Conservation (phyloP, 1,140 invertebrate genomes). For the Lepidurus apus region DNA sequence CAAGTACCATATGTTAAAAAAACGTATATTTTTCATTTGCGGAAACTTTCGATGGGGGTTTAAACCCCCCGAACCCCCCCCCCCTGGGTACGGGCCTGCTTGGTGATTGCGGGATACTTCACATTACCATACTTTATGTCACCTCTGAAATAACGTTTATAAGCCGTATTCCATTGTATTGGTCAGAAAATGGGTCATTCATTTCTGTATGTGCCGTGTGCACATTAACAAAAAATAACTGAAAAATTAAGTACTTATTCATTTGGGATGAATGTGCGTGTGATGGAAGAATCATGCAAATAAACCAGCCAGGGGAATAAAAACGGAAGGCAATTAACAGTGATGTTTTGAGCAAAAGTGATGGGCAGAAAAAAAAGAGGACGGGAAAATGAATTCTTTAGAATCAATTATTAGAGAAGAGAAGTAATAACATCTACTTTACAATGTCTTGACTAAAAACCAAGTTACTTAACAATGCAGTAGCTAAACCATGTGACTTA, state of each 20-base stretch:
- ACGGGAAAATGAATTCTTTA: background rate
- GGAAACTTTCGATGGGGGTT: no score
- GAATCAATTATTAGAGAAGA: background rate
- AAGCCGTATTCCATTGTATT: background rate
- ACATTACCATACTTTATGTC: background rate
- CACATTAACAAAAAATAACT: background rate
- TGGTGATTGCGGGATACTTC: no score
- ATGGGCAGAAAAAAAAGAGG: background rate
- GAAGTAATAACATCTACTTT: background rate
- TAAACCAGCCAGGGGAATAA: background rate
- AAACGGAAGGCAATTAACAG: background rate
- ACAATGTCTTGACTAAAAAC: slow-evolving; percentile 7
- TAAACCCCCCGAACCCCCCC: no score
- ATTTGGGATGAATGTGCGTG: slow-evolving; percentile 1
- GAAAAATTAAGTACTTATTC: background rate
- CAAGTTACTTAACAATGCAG: background rate
- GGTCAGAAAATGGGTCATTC: background rate
- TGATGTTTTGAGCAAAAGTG: background rate
- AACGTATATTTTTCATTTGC: no score
- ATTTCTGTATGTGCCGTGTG: background rate
- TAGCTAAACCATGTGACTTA: slow-evolving; percentile 11
- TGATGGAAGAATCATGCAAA: background rate
- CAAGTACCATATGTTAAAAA: no score
- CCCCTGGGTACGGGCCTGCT: no score
- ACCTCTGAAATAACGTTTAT: background rate